Evolutionary conservation across 2,888 invertebrate species (phyloP), one percentile per base, ranked within the genome.

Genomic region (Apantesis nais): DNA sequence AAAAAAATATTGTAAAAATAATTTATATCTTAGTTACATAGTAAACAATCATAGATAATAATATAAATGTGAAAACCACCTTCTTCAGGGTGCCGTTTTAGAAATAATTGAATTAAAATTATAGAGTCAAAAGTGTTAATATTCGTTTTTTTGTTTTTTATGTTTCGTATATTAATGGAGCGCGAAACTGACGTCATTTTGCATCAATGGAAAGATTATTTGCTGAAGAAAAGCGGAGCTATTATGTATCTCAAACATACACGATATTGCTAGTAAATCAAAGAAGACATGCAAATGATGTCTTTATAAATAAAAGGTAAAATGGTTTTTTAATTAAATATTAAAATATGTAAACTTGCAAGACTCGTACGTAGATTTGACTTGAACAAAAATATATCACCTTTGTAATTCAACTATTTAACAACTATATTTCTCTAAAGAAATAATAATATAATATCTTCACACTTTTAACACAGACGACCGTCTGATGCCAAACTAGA

Each of bases 1-100:
- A 55, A 61, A 41, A 2, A 58, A 55, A 66, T 44, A 41, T 34
- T 74, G 61, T 74, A 64, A 68, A 76, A 75, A 78, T 64, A 37
- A 63, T 66, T 61, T 29, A 48, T 34, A 34, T 62, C 39, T 66
- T 70, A 66, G 65, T 62, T 48, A 34, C 60, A 60, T 25, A 44
- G 70, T 39, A 63, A 70, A 71, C 39, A 58, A 39, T 25, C 7
- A 31, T 67, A 70, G 60, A n/a, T 60, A 25, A n/a, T 61, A 55
- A 41, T 29, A 22, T 22, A 34, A 29, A 48, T 25, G 11, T 31
- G 25, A 16, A 22, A 31, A 48, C 3, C 16, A 63, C 25, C 34
- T 61, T 22, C 4, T 19, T 5, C 4, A 60, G 29, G 9, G 8
- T 31, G 7, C 60, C 8, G 0, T 8, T 34, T 34, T 7, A 22